phyloP scores from a whole-genome alignment of 1,140 invertebrate genomes.

The Macrostomum lignano region DNA sequence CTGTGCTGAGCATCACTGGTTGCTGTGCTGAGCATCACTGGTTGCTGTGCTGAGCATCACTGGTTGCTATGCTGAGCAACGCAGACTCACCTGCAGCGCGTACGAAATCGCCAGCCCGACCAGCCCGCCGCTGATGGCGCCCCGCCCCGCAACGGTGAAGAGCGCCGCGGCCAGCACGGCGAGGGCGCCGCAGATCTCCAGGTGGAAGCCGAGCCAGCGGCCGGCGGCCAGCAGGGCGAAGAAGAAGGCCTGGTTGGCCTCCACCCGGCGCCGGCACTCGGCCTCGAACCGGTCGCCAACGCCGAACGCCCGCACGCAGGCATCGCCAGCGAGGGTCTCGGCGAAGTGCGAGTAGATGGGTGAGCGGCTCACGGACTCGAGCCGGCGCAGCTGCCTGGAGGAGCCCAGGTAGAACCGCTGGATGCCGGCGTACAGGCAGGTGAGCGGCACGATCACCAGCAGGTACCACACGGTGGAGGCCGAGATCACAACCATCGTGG shows the following conservation, averaged over 20 bases:
- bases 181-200: conserved; percentile 15
- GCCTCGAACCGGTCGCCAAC: conserved; percentile 28
- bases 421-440: background rate
- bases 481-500: conserved; percentile 48
- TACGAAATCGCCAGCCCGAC: conserved; percentile 1
- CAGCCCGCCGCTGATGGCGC: conserved; percentile 12
- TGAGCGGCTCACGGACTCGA: conserved; percentile 21
- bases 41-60: too few species aligned
- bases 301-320: conserved; percentile 30
- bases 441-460: conserved; percentile 49
- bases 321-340: conserved; percentile 25
- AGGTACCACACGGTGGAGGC: conserved; percentile 59
- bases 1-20: too few species aligned
- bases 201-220: background rate
- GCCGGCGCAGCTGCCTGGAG: conserved; percentile 26
- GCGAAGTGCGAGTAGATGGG: conserved; percentile 28
- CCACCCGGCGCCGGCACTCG: conserved; percentile 15
- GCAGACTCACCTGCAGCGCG: conserved; percentile 22
- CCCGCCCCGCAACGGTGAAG: conserved; percentile 48
- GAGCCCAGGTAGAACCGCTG: conserved; percentile 18
- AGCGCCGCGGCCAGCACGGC: conserved; percentile 57
- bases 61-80: too few species aligned
- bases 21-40: too few species aligned
- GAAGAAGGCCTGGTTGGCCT: background rate
- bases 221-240: background rate